These are phyloP conservation scores for Palythoa grandiflora DNA, from an alignment of 92 coral and sea anemone genomes.

Conservation along the genomic window DNA sequence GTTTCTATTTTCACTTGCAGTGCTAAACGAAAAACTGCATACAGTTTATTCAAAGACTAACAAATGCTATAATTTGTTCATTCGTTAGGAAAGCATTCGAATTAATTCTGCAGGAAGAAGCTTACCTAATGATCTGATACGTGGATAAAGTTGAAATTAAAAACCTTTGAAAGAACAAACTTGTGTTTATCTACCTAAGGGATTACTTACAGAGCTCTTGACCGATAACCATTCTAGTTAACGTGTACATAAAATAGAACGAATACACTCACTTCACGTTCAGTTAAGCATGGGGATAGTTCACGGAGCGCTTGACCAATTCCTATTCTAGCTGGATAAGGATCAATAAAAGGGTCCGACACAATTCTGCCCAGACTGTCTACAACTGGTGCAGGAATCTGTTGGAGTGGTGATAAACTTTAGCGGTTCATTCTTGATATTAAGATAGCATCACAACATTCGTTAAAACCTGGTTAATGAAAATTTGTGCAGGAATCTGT, in stretches of 20 bases:
- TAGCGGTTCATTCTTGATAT: background rate
- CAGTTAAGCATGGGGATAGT: constrained; percentile 78
- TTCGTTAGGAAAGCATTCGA: no score
- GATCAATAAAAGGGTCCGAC: constrained; percentile 74
- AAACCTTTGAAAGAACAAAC: no score
- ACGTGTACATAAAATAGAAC: background rate
- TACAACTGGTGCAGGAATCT: constrained; percentile 90
- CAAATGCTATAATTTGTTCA: no score
- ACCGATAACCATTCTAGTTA: background rate
- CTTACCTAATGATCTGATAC: no score
- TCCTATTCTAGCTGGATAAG: constrained; percentile 86
- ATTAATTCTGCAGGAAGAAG: no score
- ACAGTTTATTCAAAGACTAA: no score
- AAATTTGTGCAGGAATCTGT: constrained; percentile 87
- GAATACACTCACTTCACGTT: constrained; percentile 75
- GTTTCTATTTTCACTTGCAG: no score
- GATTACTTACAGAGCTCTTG: no score
- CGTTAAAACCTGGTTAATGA: no score
- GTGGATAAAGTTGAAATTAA: no score
- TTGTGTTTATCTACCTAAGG: no score
- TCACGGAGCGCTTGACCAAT: constrained; percentile 90
- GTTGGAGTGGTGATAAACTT: background rate
- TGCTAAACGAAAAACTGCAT: no score
- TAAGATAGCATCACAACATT: background rate
- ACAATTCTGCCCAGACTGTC: constrained; percentile 90